These are phyloP conservation scores for Platyrinchus mystaceus DNA, from an alignment of 2,797 vertebrate genomes.

Conservation along the genomic window DNA sequence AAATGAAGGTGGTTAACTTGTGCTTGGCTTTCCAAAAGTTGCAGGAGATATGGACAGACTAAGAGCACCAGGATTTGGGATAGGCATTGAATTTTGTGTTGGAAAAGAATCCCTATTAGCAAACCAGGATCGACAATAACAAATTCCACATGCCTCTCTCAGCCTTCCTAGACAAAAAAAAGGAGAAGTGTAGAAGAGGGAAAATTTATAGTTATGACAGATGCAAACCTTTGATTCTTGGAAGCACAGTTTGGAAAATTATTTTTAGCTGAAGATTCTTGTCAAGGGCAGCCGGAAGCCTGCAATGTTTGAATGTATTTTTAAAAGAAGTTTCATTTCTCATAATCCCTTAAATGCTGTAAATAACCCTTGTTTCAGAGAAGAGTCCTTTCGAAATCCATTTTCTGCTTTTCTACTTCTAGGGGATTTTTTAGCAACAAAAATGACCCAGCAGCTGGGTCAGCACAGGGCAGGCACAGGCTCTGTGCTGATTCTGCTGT, in stretches of 20 bases:
- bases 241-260: conserved; percentile 40
- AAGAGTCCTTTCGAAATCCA: conserved; percentile 5
- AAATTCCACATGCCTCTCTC: background rate
- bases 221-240: conserved; percentile 45
- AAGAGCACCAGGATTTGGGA: background rate
- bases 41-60: background rate
- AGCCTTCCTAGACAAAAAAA: conserved; percentile 2
- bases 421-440: conserved; percentile 5
- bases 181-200: background rate
- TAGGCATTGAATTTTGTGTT: background rate
- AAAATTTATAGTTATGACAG: conserved; percentile 44
- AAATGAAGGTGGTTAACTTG: background rate
- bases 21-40: background rate
- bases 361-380: conserved; percentile 21
- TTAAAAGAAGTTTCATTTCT: conserved; percentile 30
- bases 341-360: conserved; percentile 19
- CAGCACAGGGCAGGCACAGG: background rate
- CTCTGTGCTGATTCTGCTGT: background rate
- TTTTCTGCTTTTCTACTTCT: conserved; percentile 3
- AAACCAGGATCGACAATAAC: background rate
- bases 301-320: conserved; percentile 4
- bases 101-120: background rate
- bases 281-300: conserved; percentile 39
- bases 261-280: conserved; percentile 53
- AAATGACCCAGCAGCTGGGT: background rate